Evolutionary conservation across 2,797 vertebrate species (phyloP), one percentile per base, ranked within the genome.

Genomic region (Cyclopterus lumpus): DNA sequence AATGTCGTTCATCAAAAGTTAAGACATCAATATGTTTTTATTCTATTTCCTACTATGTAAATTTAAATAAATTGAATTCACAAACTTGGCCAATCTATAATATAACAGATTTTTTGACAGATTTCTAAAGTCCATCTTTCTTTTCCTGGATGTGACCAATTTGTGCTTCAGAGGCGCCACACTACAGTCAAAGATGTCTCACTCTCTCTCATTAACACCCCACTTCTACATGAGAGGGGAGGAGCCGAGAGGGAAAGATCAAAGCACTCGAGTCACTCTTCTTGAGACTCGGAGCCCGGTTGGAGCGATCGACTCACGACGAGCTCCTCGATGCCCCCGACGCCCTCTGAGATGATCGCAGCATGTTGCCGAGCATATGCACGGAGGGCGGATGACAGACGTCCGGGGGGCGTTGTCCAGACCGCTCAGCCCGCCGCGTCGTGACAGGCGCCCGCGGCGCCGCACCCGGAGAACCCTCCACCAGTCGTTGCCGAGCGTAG

Each of bases 151-250:
- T 75, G 63, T 61, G 75, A 71, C 46, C 65, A 49, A 76, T 88
- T 77, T 90, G 34, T 83, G 70, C 71, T 83, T 73, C 85, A 88
- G 79, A 83, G 92, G 92, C 92, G 93, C 92, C 93, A 90, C 93
- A 8, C 32, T 93, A 42, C 40, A 42, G 40, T 44, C 53, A 28
- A 16, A 26, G 51, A 53, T 26, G 26, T 26, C 14, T 28, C 24
- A 8, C 53, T 28, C 24, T 28, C 24, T 15, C 51, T 28, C 51
- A 28, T 53, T 53, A 40, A 4, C n/a, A n/a, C n/a, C n/a, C n/a
- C 38, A 14, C 38, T 38, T 14, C 12, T 14, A 14, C 38, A 40
- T 40, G 12, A 12, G 38, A 40, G 40, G 4, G 15, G 40, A 6
- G 14, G n/a, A n/a, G n/a, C n/a, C n/a, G n/a, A n/a, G n/a, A n/a